These are phyloP conservation scores for Oreochromis aureus DNA, from an alignment of 2,113 vertebrate species.

Conservation along the genomic window DNA sequence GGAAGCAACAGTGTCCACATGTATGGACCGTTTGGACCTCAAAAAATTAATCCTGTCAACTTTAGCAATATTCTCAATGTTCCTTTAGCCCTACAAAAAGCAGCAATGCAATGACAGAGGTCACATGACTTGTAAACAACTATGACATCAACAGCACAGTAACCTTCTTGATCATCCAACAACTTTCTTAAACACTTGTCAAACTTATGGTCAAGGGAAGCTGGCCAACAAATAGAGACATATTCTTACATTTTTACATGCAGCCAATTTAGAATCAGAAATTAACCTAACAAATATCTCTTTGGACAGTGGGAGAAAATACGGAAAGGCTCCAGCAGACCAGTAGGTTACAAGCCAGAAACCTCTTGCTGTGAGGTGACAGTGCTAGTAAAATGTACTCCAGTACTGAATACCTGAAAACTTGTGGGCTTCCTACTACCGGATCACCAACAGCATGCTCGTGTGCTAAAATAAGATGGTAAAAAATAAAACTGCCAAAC, in stretches of 20 bases:
- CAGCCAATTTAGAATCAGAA: not conserved
- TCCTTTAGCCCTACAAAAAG: not conserved
- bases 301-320: not conserved
- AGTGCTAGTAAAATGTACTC: not conserved
- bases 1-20: not conserved
- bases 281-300: not conserved
- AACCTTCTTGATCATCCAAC: not conserved
- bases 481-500: not conserved
- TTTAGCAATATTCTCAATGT: not conserved
- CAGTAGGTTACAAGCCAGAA: not conserved
- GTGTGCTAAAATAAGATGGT: not conserved
- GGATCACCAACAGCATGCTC: not conserved
- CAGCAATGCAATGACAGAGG: not conserved
- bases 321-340: not conserved
- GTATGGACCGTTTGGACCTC: not conserved
- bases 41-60: not conserved
- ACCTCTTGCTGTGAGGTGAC: not conserved
- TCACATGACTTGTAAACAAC: not conserved
- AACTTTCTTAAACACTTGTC: not conserved
- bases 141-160: not conserved
- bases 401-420: not conserved
- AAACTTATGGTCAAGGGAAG: rapidly evolving
- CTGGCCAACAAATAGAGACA: not conserved
- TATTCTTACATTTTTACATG: not conserved
- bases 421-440: not conserved